Evolutionary conservation across 2,797 vertebrate genomes (phyloP).

Genomic region (Micrastur ruficollis): DNA sequence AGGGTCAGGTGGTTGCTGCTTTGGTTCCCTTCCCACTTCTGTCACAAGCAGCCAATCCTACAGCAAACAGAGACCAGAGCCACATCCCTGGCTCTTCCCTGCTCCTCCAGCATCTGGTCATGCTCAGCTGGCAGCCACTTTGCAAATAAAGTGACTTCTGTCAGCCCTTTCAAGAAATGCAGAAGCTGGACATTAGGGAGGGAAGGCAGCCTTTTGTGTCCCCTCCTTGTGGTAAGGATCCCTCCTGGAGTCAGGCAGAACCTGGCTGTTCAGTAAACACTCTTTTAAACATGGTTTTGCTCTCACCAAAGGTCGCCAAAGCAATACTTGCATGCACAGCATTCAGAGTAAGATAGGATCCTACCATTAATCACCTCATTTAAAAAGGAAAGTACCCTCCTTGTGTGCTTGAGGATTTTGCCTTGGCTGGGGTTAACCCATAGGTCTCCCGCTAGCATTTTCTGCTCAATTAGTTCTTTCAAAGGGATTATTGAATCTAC

Average conservation of each 20-base stretch:
- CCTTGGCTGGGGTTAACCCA: not conserved
- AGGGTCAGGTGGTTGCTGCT: not conserved
- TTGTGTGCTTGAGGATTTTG: not conserved
- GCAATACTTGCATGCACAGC: not conserved
- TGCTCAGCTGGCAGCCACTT: not conserved
- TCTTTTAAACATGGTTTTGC: not conserved
- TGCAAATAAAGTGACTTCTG: not conserved
- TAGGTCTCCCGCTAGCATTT: not conserved
- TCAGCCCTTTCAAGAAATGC: not conserved
- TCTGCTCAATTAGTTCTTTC: constrained; percentile 4
- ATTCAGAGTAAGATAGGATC: not conserved
- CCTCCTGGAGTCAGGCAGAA: not conserved
- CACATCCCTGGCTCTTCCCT: not conserved
- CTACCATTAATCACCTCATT: not conserved
- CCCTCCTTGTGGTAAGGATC: not conserved
- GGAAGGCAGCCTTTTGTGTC: not conserved
- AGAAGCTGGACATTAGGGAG: not conserved
- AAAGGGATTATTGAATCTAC: not conserved
- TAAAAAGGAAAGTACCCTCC: not conserved
- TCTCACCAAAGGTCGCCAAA: not conserved
- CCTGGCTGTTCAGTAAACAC: not conserved
- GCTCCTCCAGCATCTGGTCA: not conserved
- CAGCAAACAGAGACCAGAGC: not conserved
- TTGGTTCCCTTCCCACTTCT: not conserved
- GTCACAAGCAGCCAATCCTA: not conserved